Evolutionary conservation across 2,113 vertebrate genomes (phyloP).

Genomic region (Seriola aureovittata): DNA sequence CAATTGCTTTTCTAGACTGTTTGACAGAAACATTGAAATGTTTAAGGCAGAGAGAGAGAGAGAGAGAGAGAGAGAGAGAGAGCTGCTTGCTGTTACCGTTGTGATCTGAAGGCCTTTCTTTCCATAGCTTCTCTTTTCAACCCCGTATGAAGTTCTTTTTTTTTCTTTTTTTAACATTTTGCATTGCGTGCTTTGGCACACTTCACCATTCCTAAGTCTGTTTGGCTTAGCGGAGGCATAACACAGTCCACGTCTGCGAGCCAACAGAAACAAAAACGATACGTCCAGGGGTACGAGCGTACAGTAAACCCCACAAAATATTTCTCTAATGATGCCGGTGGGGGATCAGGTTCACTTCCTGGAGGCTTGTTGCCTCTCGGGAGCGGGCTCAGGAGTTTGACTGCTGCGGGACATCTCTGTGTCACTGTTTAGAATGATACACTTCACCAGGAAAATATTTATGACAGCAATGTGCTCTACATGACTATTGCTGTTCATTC

Average conservation of each 20-base stretch:
- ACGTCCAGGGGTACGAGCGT: slow-evolving; percentile 76
- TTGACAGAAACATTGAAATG: background rate
- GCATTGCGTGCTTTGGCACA: slow-evolving; percentile 81
- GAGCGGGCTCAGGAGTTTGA: slow-evolving; percentile 20
- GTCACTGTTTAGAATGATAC: slow-evolving; percentile 28
- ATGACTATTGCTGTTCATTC: background rate
- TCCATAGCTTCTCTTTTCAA: slow-evolving; percentile 63
- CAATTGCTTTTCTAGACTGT: background rate
- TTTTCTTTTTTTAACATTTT: slow-evolving; percentile 59
- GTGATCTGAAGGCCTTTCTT: slow-evolving; percentile 47
- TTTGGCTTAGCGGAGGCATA: slow-evolving; percentile 83
- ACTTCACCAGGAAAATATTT: background rate
- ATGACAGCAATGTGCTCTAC: background rate
- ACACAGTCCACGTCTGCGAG: slow-evolving; percentile 68
- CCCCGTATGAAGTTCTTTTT: slow-evolving; percentile 68
- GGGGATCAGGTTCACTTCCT: slow-evolving; percentile 81
- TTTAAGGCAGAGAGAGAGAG: background rate
- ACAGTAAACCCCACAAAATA: slow-evolving; percentile 76
- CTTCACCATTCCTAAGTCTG: slow-evolving; percentile 78
- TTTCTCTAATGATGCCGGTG: slow-evolving; percentile 82
- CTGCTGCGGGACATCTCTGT: slow-evolving; percentile 39
- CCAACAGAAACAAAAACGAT: slow-evolving; percentile 85
- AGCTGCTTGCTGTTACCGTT: slow-evolving; percentile 26
- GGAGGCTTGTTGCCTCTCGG: slow-evolving; percentile 52
- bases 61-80: background rate